phyloP scores from a whole-genome alignment of 2,888 invertebrate genomes.

The Epinotia bilunana region DNA sequence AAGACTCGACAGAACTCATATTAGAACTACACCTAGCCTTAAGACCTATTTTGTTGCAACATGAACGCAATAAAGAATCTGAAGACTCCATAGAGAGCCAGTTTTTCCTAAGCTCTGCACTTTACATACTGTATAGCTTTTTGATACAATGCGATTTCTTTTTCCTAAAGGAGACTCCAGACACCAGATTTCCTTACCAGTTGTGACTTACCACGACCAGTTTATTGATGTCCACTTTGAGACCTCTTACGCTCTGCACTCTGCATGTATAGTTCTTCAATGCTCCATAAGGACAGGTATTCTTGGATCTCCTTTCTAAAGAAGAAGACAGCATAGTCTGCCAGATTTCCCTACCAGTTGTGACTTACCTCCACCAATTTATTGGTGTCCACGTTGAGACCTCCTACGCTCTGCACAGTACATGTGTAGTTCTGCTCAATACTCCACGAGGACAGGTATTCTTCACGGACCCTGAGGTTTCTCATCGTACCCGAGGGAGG shows the following conservation, averaged over 20 bases:
- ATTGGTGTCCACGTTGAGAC: conserved; percentile 91
- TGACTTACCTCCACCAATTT: conserved; percentile 87
- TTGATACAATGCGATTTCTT: too few relatives aligned
- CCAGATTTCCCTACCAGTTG: background rate
- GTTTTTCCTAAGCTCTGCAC: too few relatives aligned
- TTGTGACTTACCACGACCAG: conserved; percentile 85
- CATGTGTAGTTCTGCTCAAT: conserved; percentile 88
- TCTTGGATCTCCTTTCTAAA: conserved; percentile 84
- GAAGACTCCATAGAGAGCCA: too few relatives aligned
- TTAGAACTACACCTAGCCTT: too few relatives aligned
- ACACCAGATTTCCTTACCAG: background rate
- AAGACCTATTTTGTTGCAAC: too few relatives aligned
- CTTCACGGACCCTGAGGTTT: conserved; percentile 83
- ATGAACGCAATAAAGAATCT: too few relatives aligned
- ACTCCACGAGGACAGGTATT: conserved; percentile 88
- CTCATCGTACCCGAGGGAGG: conserved; percentile 84
- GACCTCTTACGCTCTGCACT: conserved; percentile 88
- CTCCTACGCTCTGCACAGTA: conserved; percentile 87
- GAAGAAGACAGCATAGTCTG: too few relatives aligned
- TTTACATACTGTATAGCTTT: too few relatives aligned
- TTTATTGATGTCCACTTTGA: conserved; percentile 91
- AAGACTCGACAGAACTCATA: too few relatives aligned
- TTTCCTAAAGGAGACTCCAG: too few relatives aligned
- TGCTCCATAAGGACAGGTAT: conserved; percentile 88
- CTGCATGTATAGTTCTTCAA: conserved; percentile 88